Conservation (phyloP, 2,113 vertebrate genomes). For the Ceuthmochares aereus region DNA sequence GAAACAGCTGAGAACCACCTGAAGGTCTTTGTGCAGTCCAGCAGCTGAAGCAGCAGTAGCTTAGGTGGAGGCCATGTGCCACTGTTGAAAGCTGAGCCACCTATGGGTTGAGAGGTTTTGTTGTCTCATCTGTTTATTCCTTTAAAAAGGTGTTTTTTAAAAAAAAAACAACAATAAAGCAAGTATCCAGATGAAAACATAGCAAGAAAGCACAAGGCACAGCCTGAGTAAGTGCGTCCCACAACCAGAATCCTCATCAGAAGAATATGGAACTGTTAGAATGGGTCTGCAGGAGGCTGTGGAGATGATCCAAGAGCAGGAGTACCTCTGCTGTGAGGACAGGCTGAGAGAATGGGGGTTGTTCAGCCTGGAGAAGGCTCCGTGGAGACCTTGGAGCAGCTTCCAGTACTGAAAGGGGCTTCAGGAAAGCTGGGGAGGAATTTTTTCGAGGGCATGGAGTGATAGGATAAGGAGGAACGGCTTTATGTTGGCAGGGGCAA, state of each 20-base stretch:
- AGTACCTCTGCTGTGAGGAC: too few relatives aligned
- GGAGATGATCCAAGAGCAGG: too few relatives aligned
- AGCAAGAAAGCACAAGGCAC: not conserved
- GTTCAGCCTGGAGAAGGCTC: too few relatives aligned
- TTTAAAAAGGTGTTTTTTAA: not conserved
- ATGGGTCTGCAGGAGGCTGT: too few relatives aligned
- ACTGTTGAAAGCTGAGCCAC: not conserved
- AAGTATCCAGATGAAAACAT: not conserved
- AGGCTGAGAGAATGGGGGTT: too few relatives aligned
- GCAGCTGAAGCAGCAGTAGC: not conserved
- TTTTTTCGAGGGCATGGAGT: too few relatives aligned
- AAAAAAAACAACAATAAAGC: not conserved
- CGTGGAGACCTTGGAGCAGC: too few relatives aligned
- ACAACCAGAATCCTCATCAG: too few relatives aligned
- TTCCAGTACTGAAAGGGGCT: too few relatives aligned
- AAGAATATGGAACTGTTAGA: not conserved
- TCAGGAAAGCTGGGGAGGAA: too few relatives aligned
- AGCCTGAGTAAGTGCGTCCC: not conserved
- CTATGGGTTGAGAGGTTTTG: not conserved
- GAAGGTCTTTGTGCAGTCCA: not conserved
- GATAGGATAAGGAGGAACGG: too few relatives aligned
- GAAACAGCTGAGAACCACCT: not conserved
- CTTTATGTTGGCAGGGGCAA: too few relatives aligned
- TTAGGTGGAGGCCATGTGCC: not conserved
- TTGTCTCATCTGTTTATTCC: not conserved